These are phyloP conservation scores for Vesta saturnalis DNA, from an alignment of 2,888 invertebrate genomes.

Conservation along the genomic window DNA sequence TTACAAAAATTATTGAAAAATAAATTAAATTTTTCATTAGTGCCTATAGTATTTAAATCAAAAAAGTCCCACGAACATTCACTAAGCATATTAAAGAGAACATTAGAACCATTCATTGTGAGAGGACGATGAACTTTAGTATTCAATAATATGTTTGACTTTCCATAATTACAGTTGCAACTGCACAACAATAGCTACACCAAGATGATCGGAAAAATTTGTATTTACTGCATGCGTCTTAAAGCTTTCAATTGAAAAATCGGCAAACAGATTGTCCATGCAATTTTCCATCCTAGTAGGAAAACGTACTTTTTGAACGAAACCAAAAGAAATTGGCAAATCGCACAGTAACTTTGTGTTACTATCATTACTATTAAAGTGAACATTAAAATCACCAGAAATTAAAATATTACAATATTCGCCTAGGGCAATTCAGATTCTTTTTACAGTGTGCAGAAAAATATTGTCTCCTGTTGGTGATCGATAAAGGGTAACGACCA, in stretches of 20 bases:
- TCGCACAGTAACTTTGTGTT: neutral
- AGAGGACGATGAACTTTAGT: neutral
- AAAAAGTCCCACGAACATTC: neutral
- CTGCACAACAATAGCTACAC: neutral
- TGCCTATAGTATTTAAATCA: neutral
- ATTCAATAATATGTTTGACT: neutral
- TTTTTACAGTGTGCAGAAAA: neutral
- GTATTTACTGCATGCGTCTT: neutral
- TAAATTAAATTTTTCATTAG: neutral
- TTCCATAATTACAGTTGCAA: neutral
- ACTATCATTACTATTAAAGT: neutral
- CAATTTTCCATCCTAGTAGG: neutral
- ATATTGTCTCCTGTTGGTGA: neutral
- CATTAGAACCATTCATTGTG: neutral
- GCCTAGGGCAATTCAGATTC: neutral
- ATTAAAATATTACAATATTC: neutral
- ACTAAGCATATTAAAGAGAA: neutral
- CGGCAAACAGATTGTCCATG: neutral
- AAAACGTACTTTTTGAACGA: neutral
- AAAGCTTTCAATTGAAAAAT: neutral
- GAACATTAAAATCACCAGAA: neutral
- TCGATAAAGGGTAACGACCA: neutral
- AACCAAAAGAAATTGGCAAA: neutral
- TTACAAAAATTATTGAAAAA: neutral
- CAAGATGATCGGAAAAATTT: neutral